A percentile compares a stretch with the other conserved stretches of the same genome.
Conservation (phyloP, 2,113 vertebrate species). For the Cranoglanis bouderius region DNA sequence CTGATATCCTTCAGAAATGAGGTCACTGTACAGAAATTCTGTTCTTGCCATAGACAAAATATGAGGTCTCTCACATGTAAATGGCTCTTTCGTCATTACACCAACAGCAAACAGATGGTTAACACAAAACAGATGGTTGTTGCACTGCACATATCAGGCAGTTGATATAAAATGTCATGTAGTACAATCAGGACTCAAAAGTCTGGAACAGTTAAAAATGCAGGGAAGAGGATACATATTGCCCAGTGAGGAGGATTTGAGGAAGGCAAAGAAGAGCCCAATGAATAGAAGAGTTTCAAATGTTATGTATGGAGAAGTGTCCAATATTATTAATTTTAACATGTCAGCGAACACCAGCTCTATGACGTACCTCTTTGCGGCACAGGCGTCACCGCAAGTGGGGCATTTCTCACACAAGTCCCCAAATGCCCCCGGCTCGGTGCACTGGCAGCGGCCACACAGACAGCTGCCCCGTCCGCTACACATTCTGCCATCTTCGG, state of each 20-base stretch:
- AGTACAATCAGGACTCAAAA: background rate
- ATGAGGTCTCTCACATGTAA: background rate
- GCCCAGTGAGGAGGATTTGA: background rate
- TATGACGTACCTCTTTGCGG: slow-evolving; percentile 83
- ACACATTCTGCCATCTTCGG: slow-evolving; percentile 87
- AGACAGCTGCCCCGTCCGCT: slow-evolving; percentile 84
- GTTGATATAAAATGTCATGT: background rate
- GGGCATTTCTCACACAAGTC: slow-evolving; percentile 93
- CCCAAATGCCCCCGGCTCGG: slow-evolving; percentile 89
- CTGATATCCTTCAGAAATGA: background rate
- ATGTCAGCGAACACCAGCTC: background rate
- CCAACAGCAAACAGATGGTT: too few relatives aligned
- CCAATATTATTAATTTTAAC: background rate
- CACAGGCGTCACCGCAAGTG: slow-evolving; percentile 91
- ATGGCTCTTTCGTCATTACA: background rate
- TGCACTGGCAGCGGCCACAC: slow-evolving; percentile 90
- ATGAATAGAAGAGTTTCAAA: background rate
- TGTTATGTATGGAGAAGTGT: background rate
- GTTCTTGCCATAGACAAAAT: background rate
- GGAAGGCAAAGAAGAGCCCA: background rate
- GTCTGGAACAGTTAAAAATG: background rate
- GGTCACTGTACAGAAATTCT: background rate
- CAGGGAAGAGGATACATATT: background rate
- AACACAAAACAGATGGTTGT: background rate
- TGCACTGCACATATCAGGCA: background rate